Base-by-base conservation (phyloP, 2,113 vertebrate genomes). In the Bombycilla garrulus region DNA sequence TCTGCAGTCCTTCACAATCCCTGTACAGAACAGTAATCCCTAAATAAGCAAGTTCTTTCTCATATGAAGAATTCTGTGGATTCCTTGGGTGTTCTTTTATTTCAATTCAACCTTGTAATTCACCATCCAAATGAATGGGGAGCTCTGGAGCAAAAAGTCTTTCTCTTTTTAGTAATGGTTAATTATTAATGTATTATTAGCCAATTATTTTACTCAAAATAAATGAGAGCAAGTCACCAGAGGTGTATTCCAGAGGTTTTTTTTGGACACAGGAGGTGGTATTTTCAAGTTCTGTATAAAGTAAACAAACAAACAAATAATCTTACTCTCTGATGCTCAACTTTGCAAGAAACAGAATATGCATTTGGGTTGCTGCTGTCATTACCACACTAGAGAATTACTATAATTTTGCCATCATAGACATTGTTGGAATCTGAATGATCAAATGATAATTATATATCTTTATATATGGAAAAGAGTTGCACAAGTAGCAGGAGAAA, bases 11-110 rank as follows among this genome's bases (percentile, higher is more conserved):
- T 38, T 4, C 57, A 15, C 0, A 0, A 25, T 78, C 44, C 35
- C 33, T 60, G 38, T 16, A 26, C 0, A 0, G 12, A 78, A 29
- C 60, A 28, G 22, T 83, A 92, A 84, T 78, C 64, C 64, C 44
- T 88, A 71, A 80, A 86, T 54, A 79, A 90, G 73, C 53, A 31
- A 17, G 15, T 86, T 58, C 58, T 51, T 51, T 73, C 29, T 89
- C 80, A 51, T 3, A 0, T 38, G 25, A 81, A 76, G 42, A 38
- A 66, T 83, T 94, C 58, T 38, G 29, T 12, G 26, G n/a, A 47
- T 96, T 80, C 92, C 54, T 38, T 70, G 87, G 7, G 3, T 86
- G 7, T 77, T 77, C 85, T 29, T 82, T 82, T 87, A 48, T 91
- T 95, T 83, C 60, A 79, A 24, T 47, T 89, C 40, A 65, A 5